phyloP scores from a whole-genome alignment of 2,113 vertebrate species.

The Poecilia latipinna region DNA sequence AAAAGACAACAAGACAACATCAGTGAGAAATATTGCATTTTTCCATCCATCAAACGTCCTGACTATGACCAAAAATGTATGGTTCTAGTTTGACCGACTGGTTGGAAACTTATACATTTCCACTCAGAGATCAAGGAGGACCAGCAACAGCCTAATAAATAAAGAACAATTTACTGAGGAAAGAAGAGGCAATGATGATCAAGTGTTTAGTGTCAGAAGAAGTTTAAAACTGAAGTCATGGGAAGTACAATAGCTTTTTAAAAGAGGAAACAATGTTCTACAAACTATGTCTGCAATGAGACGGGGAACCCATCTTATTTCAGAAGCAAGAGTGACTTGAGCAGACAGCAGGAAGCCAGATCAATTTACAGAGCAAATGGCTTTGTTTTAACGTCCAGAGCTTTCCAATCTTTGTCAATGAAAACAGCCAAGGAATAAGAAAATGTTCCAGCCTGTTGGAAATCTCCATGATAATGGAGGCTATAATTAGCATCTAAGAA shows the following conservation, averaged over 20 bases:
- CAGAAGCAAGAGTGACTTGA: not conserved
- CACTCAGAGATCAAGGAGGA: not conserved
- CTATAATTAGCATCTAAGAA: not conserved
- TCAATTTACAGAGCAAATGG: not conserved
- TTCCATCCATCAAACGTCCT: not conserved
- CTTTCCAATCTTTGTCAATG: not conserved
- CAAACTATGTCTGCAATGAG: no score
- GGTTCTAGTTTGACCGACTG: not conserved
- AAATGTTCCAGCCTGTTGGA: no score
- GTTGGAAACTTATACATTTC: not conserved
- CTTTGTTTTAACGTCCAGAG: not conserved
- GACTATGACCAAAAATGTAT: not conserved
- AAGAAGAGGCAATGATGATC: not conserved
- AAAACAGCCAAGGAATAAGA: no score
- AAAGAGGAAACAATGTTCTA: no score
- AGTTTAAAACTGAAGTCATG: not conserved
- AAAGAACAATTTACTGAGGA: not conserved
- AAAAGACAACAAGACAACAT: not conserved
- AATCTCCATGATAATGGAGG: not conserved
- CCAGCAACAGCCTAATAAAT: not conserved
- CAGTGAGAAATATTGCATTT: not conserved
- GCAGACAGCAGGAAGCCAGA: not conserved
- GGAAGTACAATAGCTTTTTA: not conserved
- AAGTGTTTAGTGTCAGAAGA: not conserved
- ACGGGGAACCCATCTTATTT: no score